Evolutionary conservation across 1,140 invertebrate species (phyloP), one percentile per base, ranked within the genome.

Genomic region (Zaprionus capensis): DNA sequence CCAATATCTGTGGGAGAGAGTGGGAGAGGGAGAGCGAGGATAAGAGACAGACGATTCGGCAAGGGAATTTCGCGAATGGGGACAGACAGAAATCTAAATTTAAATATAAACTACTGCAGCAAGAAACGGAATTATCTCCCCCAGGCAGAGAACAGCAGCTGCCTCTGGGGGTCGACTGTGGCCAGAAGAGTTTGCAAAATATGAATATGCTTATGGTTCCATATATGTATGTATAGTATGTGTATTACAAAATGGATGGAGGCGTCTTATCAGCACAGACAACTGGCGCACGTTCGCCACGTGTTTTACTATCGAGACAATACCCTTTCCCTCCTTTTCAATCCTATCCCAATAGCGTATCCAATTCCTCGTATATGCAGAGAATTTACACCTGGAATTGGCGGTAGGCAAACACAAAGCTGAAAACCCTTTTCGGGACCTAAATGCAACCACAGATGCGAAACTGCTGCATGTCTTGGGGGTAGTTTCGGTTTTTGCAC

Each of bases 381-480:
- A 56, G 34, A 91, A 83, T 91, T 91, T 91, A 91, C 90, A 91
- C 90, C 90, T 91, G 90, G 90, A 81, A 88, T 82, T 85, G 78
- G 90, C 90, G 49, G 51, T 58, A 53, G 34, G 55, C 61, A 86
- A 90, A 81, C 79, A 87, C 73, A 56, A 41, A 71, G 15, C 58
- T 46, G 61, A 71, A 77, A 90, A 79, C 81, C 81, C 78, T 90
- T 86, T 53, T 55, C n/a, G 17, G 24, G 49, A 41, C 49, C 67
- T 51, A 81, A 90, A 83, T 86, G 76, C 75, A 91, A 59, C 82
- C 82, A 85, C 87, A 91, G 77, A 82, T 86, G 82, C 57, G 63
- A 61, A 55, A 20, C 49, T 71, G 49, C 17, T 73, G 46, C 12
- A n/a, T 20, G 61, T 79, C 72, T 44, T 63, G 71, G 76, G 80